Evolutionary conservation across 2,113 vertebrate genomes (phyloP), one percentile per base, ranked within the genome.

Genomic region (Prinia subflava): DNA sequence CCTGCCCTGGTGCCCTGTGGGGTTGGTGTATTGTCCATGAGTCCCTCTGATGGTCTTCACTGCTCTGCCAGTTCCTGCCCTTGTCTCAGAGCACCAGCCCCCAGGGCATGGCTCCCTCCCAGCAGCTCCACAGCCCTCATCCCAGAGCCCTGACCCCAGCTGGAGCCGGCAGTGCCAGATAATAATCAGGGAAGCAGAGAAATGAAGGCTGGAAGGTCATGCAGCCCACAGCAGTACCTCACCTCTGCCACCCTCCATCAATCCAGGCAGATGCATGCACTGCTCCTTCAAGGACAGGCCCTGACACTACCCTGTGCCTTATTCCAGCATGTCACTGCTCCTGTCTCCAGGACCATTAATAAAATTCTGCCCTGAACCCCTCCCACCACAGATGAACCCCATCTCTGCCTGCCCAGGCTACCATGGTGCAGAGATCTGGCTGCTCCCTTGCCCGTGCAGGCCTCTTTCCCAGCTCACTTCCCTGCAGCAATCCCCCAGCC

Each of bases 131-230:
- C 0, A 50, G 47, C 65, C 65, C 74, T 75, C 37, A 65, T 23
- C 65, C 37, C 76, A 42, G 55, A 92, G 59, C 23, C 74, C 81
- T 71, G 81, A 92, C 64, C 92, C 42, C 96, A 96, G 89, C 87
- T 96, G 96, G 64, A 92, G 56, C 56, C 16, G 0, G 60, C 87
- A 74, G 37, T 49, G 64, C 37, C 69, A 74, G 89, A 89, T 87
- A 91, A 95, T 95, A 44, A 95, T 37, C 87, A 83, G 42, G 16
- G 60, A 87, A 87, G 73, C 4, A 0, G 10, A 81, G 60, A 94
- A 91, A 96, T 82, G n/a, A 92, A 78, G 73, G 84, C 76, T 92
- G 63, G 42, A 77, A 96, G 89, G 94, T 96, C 95, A 96, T 0
- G 0, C 46, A 80, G 67, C 89, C 71, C 87, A 55, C 68, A 91